Percentiles rank a stretch among this genome's conserved stretches.
phyloP scores from a whole-genome alignment of 2,888 invertebrate genomes.

The Dryomyza anilis region DNA sequence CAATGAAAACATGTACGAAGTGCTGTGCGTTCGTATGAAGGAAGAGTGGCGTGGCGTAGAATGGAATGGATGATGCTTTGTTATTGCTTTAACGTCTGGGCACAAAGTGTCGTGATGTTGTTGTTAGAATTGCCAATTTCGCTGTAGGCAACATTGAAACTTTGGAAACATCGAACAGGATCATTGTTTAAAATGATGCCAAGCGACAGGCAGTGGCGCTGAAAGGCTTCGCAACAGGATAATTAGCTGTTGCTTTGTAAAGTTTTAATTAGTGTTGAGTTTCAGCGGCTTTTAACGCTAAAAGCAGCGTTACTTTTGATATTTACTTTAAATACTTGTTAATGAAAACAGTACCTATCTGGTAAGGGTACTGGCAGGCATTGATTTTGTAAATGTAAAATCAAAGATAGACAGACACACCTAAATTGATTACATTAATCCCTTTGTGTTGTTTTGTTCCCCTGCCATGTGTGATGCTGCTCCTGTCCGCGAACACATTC shows the following conservation, averaged over 20 bases:
- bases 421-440: slow-evolving; percentile 25
- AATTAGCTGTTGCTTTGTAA: not conserved
- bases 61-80: too few relatives aligned
- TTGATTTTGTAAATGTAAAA: too few relatives aligned
- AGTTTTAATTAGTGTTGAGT: slow-evolving; percentile 1
- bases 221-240: not conserved
- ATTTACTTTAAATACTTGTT: not conserved
- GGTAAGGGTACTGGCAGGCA: too few relatives aligned
- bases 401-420: too few relatives aligned
- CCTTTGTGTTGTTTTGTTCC: slow-evolving; percentile 3
- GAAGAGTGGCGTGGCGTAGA: too few relatives aligned
- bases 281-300: not conserved
- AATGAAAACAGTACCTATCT: not conserved
- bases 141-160: slow-evolving; percentile 1
- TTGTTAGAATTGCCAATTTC: not conserved
- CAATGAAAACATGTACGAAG: not conserved
- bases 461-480: too few relatives aligned
- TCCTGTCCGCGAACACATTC: not conserved
- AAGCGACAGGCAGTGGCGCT: not conserved
- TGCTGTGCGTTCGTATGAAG: not conserved
- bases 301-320: not conserved
- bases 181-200: not conserved
- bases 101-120: too few relatives aligned
- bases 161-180: not conserved
- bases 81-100: too few relatives aligned